Conservation (phyloP, 1,140 invertebrate genomes). For the Diabrotica virgifera region DNA sequence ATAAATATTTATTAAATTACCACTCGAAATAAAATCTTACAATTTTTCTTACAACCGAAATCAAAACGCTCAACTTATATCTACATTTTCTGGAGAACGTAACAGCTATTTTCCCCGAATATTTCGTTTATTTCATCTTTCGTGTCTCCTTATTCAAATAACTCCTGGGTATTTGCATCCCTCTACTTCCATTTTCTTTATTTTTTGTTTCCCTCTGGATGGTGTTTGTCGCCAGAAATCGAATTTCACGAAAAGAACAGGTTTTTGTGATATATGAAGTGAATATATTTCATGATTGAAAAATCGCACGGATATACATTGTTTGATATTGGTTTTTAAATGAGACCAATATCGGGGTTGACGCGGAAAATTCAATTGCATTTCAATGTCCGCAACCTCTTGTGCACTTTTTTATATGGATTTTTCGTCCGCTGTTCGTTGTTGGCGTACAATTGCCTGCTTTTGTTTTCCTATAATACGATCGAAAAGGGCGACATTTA, state of each 20-base stretch:
- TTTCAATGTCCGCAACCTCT: constrained; percentile 3
- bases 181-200: constrained; percentile 9
- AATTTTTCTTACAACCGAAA: too few relatives aligned
- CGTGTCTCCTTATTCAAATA: constrained; percentile 13
- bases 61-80: too few relatives aligned
- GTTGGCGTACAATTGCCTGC: too few relatives aligned
- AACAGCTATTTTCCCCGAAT: neutral
- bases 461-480: too few relatives aligned
- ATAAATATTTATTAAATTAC: too few relatives aligned
- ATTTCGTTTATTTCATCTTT: constrained; percentile 8
- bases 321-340: constrained; percentile 12
- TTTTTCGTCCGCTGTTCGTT: neutral
- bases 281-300: constrained; percentile 8
- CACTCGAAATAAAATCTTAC: too few relatives aligned
- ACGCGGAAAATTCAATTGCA: constrained; percentile 1
- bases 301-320: constrained; percentile 6
- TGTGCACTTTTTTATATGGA: neutral
- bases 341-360: constrained; percentile 4
- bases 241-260: constrained; percentile 9
- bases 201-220: constrained; percentile 7
- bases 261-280: constrained; percentile 11
- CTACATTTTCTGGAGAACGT: neutral
- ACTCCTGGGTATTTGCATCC: constrained; percentile 10
- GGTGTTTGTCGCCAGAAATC: constrained; percentile 5
- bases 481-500: too few relatives aligned